phyloP scores from a whole-genome alignment of 2,888 invertebrate species.

The Dolichopus griseipennis region DNA sequence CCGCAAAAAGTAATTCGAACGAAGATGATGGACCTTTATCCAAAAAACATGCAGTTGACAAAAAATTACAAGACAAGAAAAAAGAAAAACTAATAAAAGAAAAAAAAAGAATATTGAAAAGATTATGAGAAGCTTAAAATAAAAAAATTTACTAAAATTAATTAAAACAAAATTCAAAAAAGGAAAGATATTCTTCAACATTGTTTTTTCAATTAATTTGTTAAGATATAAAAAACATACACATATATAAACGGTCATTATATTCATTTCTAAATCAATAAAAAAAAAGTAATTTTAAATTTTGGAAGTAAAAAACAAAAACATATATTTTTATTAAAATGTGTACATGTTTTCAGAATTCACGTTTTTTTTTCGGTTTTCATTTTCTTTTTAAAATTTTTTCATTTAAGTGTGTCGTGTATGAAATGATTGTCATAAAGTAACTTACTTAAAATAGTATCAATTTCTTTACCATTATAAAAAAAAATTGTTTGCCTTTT shows the following conservation, averaged over 20 bases:
- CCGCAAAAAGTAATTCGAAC: slow-evolving; percentile 44
- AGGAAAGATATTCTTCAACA: neutral
- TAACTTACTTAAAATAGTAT: neutral
- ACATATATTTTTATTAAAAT: too few species aligned
- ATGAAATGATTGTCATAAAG: neutral
- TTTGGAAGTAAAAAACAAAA: neutral
- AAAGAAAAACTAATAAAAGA: slow-evolving; percentile 62
- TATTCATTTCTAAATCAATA: too few species aligned
- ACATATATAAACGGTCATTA: neutral
- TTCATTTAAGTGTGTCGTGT: neutral
- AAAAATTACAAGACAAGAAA: slow-evolving; percentile 64
- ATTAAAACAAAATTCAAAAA: slow-evolving; percentile 17
- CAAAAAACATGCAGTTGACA: slow-evolving; percentile 79
- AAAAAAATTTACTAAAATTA: slow-evolving; percentile 11
- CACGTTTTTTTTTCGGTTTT: neutral
- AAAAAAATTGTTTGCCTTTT: neutral
- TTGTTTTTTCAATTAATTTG: neutral
- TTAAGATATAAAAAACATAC: neutral
- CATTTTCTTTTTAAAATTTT: neutral
- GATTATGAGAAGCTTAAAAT: slow-evolving; percentile 57
- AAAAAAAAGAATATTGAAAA: slow-evolving; percentile 74
- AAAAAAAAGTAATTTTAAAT: neutral
- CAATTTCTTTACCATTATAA: neutral
- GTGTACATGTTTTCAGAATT: too few species aligned
- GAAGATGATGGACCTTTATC: slow-evolving; percentile 63